Conservation (phyloP, 2,888 invertebrate genomes). For the Quadroppia sp. region DNA sequence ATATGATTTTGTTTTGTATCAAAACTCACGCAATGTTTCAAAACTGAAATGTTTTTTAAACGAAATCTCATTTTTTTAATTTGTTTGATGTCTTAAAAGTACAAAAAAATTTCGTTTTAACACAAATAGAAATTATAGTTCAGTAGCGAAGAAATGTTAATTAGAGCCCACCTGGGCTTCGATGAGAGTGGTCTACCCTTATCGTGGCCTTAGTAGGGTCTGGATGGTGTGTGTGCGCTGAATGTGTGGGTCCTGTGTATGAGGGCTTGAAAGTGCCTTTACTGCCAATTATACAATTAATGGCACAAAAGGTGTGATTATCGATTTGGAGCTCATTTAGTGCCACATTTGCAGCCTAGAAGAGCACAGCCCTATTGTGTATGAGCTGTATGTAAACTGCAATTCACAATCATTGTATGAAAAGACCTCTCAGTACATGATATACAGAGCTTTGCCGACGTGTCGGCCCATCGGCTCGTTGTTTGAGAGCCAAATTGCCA, state of each 20-base stretch:
- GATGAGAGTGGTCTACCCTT: background rate
- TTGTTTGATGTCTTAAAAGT: background rate
- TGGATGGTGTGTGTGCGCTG: no score
- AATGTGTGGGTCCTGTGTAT: no score
- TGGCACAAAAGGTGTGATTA: constrained; percentile 29
- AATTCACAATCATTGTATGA: no score
- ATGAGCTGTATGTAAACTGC: no score
- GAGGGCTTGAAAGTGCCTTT: background rate
- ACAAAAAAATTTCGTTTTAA: background rate
- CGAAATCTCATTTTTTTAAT: background rate
- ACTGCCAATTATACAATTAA: constrained; percentile 31
- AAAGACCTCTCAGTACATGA: no score
- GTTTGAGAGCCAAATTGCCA: constrained; percentile 32
- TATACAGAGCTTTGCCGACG: background rate
- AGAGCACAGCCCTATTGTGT: background rate
- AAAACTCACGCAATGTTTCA: constrained; percentile 7
- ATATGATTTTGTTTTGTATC: no score
- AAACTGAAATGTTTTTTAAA: no score
- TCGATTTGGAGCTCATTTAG: constrained; percentile 32
- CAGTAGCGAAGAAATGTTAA: constrained; percentile 29
- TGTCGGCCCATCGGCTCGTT: constrained; percentile 24
- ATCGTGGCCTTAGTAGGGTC: no score
- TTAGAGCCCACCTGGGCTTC: constrained; percentile 26
- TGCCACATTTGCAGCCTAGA: constrained; percentile 12
- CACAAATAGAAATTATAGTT: constrained; percentile 16